Base-by-base conservation (phyloP, 2,888 invertebrate genomes). In the Sisyra terminalis region DNA sequence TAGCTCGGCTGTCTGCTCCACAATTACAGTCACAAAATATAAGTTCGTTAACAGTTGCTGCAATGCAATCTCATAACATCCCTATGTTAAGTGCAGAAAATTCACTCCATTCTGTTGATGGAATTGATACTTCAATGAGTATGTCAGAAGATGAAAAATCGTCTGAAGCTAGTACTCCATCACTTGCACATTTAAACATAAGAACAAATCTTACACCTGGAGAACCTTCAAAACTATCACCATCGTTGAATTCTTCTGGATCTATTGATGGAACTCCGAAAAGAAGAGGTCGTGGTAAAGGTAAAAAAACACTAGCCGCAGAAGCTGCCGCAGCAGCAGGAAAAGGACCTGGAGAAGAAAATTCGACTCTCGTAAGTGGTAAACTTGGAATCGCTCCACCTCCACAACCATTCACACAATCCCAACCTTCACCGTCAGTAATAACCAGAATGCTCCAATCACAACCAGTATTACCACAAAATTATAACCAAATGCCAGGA, bases 401-500 rank as follows among this genome's bases (percentile, higher is more conserved):
- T 6, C 67, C 67, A 2, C 68, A 67, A 49, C 62, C 67, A 3
- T 70, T 68, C 47, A 63, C 67, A 14, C 66, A 67, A 44, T 61
- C 62, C 32, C 59, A 60, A 45, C 62, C 66, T 2, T 63, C 67
- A 29, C 64, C 70, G 1, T 75, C 75, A 32, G 74, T 76, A 6
- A 75, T 76, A 37, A 74, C 73, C 7, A 63, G 74, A 49, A 72
- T 76, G 71, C 61, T 75, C 35, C 72, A 73, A 49, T 58, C 65
- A 2, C 66, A 65, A 47, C 59, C 65, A 1, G 57, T 61, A 0
- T 53, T 55, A 24, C 54, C 34, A 9, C 18, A 41, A 24, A 18
- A 34, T n/a, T 34, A 13, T 34, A 17, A 15, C 9, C 30, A 15
- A 17, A 8, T 18, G 7, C 15, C 32, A 32, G 41, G 32, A 11